These are phyloP conservation scores for Meandrusa payeni DNA, from an alignment of 2,888 invertebrate species.

Conservation along the genomic window DNA sequence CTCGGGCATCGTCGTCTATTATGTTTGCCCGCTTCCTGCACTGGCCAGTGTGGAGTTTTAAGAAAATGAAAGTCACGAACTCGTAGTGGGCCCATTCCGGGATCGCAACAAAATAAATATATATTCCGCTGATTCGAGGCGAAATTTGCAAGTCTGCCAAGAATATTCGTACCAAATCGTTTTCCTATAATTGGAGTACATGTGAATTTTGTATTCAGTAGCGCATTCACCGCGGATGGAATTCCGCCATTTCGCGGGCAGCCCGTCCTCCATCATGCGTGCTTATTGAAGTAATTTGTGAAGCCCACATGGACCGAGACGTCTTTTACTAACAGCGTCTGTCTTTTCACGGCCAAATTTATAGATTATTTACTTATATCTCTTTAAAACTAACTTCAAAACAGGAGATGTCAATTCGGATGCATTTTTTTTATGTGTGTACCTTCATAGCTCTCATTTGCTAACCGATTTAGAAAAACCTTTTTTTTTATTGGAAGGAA, in stretches of 20 bases:
- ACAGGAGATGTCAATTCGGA: too few relatives aligned
- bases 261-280: slow-evolving; percentile 75
- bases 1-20: not conserved
- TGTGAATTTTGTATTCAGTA: slow-evolving; percentile 80
- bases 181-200: slow-evolving; percentile 82
- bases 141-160: slow-evolving; percentile 81
- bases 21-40: not conserved
- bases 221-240: slow-evolving; percentile 76
- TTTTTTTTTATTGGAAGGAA: too few relatives aligned
- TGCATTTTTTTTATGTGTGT: not conserved
- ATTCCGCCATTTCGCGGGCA: slow-evolving; percentile 71
- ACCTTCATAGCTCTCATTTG: too few relatives aligned
- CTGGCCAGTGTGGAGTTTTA: slow-evolving; percentile 44
- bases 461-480: too few relatives aligned
- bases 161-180: slow-evolving; percentile 80
- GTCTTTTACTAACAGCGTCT: slow-evolving; percentile 13
- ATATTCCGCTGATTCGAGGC: slow-evolving; percentile 76
- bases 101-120: slow-evolving; percentile 76
- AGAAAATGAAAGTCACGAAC: slow-evolving; percentile 61
- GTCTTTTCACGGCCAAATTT: slow-evolving; percentile 17
- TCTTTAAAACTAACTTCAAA: too few relatives aligned
- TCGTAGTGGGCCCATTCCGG: slow-evolving; percentile 60
- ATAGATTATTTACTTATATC: slow-evolving; percentile 12
- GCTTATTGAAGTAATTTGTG: slow-evolving; percentile 74
- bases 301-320: slow-evolving; percentile 46